These are phyloP conservation scores for Darevskia mixta DNA, from an alignment of 2,797 vertebrate genomes.

Conservation along the genomic window DNA sequence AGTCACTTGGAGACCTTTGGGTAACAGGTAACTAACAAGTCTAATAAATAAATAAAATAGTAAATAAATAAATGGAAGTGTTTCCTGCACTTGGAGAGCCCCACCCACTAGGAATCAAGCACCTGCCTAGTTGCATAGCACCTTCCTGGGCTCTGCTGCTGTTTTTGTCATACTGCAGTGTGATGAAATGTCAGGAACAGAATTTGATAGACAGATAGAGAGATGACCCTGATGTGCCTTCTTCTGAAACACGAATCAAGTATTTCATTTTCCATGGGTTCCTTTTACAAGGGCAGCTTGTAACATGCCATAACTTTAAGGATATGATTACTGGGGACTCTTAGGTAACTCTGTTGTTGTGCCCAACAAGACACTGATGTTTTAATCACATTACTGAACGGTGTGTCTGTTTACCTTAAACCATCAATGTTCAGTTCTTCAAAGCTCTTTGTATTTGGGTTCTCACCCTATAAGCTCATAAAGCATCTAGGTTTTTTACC, in stretches of 20 bases:
- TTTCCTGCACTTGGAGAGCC: neutral
- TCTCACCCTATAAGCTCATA: slow-evolving; percentile 59
- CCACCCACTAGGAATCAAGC: neutral
- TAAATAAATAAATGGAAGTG: neutral
- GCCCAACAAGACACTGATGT: slow-evolving; percentile 42
- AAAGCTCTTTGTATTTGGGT: slow-evolving; percentile 52
- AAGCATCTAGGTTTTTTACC: slow-evolving; percentile 58
- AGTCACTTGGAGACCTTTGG: too few species aligned
- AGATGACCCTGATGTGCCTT: slow-evolving; percentile 16
- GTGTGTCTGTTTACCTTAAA: slow-evolving; percentile 56
- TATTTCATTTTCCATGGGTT: slow-evolving; percentile 21
- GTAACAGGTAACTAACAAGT: too few species aligned
- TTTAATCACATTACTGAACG: slow-evolving; percentile 59
- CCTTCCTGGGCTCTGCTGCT: neutral
- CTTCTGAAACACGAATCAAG: slow-evolving; percentile 29
- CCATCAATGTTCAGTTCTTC: slow-evolving; percentile 60
- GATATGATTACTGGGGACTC: slow-evolving; percentile 21
- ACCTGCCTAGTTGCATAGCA: neutral
- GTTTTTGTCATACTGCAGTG: neutral
- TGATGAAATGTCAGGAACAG: slow-evolving; percentile 23
- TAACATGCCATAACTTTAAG: slow-evolving; percentile 30
- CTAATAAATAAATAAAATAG: too few species aligned
- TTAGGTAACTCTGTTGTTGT: slow-evolving; percentile 37
- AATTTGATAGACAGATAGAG: slow-evolving; percentile 23
- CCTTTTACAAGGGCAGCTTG: slow-evolving; percentile 31